phyloP scores from a whole-genome alignment of 2,113 vertebrate genomes.

The Carassius auratus region DNA sequence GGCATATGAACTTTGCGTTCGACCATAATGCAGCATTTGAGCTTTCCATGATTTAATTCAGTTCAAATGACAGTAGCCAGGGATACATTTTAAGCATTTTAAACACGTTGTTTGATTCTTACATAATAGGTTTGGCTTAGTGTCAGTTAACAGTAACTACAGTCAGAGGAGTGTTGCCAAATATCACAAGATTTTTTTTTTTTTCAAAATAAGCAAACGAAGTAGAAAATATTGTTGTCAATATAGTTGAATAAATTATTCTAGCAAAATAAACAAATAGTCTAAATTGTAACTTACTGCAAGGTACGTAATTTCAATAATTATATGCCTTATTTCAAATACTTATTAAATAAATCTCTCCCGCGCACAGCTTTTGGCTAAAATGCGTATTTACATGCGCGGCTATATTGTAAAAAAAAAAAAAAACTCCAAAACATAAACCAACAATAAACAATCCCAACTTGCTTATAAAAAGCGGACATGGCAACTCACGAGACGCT shows the following conservation, averaged over 20 bases:
- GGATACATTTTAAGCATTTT: background rate
- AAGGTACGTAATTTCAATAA: background rate
- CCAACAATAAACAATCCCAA: background rate
- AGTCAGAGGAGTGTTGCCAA: slow-evolving; percentile 27
- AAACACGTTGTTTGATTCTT: slow-evolving; percentile 58
- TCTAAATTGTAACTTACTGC: background rate
- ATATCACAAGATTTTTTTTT: background rate
- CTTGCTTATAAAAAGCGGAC: background rate
- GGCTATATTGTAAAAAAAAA: background rate
- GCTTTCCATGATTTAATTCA: background rate
- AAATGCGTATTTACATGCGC: background rate
- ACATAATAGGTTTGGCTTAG: slow-evolving; percentile 71
- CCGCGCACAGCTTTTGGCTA: background rate
- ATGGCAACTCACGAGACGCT: slow-evolving; percentile 33
- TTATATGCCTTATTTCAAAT: too few species aligned
- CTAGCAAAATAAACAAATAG: background rate
- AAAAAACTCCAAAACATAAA: background rate
- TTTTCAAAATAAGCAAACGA: background rate
- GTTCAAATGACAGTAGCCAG: background rate
- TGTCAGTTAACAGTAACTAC: slow-evolving; percentile 56
- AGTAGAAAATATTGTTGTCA: too few species aligned
- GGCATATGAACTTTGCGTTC: background rate
- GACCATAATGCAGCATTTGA: background rate
- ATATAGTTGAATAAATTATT: background rate
- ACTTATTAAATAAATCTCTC: background rate